Conservation (phyloP, 2,888 invertebrate species). For the Ommatoiulus sabulosus region DNA sequence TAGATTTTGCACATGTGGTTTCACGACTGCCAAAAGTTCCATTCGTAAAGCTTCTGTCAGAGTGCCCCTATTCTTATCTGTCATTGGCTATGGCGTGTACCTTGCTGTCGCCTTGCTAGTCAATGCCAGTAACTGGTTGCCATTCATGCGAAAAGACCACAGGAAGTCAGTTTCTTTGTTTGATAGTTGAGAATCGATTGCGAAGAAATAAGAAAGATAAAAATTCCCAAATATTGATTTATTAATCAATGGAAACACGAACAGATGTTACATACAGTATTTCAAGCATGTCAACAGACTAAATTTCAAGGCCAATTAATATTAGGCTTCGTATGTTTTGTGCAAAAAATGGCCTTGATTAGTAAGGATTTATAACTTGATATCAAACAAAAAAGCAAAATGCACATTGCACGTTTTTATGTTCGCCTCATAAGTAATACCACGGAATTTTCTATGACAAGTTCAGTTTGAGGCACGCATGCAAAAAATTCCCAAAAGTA, state of each 20-base stretch:
- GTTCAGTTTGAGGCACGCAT: background rate
- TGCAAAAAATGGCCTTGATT: conserved; percentile 18
- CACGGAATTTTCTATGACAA: background rate
- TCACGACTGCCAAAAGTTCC: too few relatives aligned
- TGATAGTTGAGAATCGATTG: background rate
- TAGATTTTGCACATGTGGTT: too few relatives aligned
- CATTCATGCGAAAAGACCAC: background rate
- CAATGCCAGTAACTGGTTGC: too few relatives aligned
- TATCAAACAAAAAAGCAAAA: background rate
- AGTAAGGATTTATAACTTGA: conserved; percentile 16
- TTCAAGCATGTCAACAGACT: conserved; percentile 36
- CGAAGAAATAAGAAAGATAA: background rate
- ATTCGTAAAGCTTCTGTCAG: too few relatives aligned
- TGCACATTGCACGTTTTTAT: background rate
- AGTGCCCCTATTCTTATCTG: too few relatives aligned
- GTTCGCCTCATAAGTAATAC: conserved; percentile 9
- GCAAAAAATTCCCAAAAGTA: background rate
- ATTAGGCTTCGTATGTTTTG: background rate
- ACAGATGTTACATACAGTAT: conserved; percentile 13
- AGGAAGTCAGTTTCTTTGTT: background rate
- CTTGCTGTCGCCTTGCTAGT: too few relatives aligned
- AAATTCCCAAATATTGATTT: conserved; percentile 35
- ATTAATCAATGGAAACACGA: conserved; percentile 27
- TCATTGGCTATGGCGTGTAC: too few relatives aligned
- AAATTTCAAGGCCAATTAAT: conserved; percentile 30